A percentile compares a stretch with the other conserved stretches of the same genome.
Evolutionary conservation across 2,888 invertebrate genomes (phyloP).

Genomic region (Ganaspis brasiliensis): DNA sequence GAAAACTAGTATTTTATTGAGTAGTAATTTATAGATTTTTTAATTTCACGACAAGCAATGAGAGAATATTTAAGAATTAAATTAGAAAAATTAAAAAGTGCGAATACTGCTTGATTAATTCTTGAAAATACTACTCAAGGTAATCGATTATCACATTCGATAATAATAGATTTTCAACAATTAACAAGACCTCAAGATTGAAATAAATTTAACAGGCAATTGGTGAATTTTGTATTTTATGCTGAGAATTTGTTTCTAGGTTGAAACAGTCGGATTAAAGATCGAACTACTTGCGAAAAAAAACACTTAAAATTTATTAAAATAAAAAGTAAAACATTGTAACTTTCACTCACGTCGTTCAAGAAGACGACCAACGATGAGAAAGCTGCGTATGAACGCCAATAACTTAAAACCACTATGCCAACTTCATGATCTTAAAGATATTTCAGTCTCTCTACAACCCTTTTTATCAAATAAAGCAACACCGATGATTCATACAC

Average conservation of each 20-base stretch:
- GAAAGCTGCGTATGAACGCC: conserved; percentile 39
- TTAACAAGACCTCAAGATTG: neutral
- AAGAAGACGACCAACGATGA: conserved; percentile 34
- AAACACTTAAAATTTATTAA: conserved; percentile 1
- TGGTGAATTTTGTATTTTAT: neutral
- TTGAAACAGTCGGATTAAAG: neutral
- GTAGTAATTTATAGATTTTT: neutral
- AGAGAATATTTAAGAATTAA: neutral
- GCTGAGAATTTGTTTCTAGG: neutral
- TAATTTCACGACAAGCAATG: too few species aligned
- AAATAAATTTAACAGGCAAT: neutral
- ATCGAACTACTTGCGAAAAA: neutral
- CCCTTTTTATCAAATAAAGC: neutral
- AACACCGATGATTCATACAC: neutral
- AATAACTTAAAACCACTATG: conserved; percentile 33
- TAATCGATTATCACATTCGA: conserved; percentile 21
- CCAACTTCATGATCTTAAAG: conserved; percentile 9
- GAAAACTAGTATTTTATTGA: too few species aligned
- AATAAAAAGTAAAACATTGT: neutral
- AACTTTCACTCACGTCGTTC: conserved; percentile 38
- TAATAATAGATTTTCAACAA: conserved; percentile 30
- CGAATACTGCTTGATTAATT: neutral
- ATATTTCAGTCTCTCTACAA: conserved; percentile 3
- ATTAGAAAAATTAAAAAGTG: neutral
- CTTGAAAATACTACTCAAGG: conserved; percentile 26